A percentile compares a stretch with the other conserved stretches of the same genome.
phyloP scores from a whole-genome alignment of 2,113 vertebrate species.

The Cygnus buccinator region DNA sequence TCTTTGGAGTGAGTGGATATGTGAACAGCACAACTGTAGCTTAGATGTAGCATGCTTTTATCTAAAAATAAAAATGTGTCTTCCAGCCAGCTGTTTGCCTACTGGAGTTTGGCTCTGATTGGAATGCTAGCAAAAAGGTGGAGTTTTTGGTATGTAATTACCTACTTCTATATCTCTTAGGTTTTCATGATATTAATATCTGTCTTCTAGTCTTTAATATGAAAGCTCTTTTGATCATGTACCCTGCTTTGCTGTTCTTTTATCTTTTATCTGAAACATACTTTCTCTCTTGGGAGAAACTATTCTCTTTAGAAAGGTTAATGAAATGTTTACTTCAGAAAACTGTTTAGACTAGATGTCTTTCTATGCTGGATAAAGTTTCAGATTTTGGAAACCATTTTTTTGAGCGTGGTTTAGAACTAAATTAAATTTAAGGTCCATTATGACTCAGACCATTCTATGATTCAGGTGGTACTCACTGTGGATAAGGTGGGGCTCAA shows the following conservation, averaged over 20 bases:
- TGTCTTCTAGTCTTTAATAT: not conserved
- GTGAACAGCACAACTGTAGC: not conserved
- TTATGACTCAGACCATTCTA: not conserved
- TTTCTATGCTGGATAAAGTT: not conserved
- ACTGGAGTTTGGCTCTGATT: not conserved
- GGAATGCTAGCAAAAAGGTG: not conserved
- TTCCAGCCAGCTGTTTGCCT: not conserved
- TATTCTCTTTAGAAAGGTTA: conserved; percentile 9
- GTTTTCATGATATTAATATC: not conserved
- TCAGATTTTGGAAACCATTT: not conserved
- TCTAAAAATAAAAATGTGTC: not conserved
- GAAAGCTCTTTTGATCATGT: not conserved
- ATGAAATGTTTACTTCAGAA: conserved; percentile 42
- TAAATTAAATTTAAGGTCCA: not conserved
- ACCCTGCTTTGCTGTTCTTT: not conserved
- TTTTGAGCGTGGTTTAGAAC: not conserved
- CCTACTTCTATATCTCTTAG: not conserved
- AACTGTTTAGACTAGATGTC: not conserved
- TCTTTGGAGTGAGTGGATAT: not conserved
- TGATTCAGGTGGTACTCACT: not conserved
- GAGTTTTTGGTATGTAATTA: not conserved
- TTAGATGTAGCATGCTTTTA: not conserved
- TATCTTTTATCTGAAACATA: conserved; percentile 3
- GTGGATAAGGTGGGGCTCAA: not conserved
- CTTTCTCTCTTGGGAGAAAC: not conserved